Evolutionary conservation across 2,113 vertebrate genomes (phyloP), one percentile per base, ranked within the genome.

Genomic region (Coturnix japonica): DNA sequence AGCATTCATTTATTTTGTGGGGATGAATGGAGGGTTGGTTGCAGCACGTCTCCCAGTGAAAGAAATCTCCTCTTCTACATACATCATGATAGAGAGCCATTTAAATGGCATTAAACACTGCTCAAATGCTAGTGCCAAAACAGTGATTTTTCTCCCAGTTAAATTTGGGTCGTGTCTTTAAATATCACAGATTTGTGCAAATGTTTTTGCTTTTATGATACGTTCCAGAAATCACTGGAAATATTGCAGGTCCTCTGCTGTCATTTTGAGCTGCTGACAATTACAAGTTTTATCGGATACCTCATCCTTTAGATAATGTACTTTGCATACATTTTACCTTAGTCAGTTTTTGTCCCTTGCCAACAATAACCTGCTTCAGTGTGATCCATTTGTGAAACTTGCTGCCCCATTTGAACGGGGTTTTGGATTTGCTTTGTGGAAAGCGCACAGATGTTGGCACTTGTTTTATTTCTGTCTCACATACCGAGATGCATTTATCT

Each of bases 1-100:
- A 96, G 65, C 96, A 95, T 97, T 96, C 92, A 94, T 97, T 97
- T 97, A 93, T 96, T 97, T 94, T 80, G 67, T 88, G 86, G 80
- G 85, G 94, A 92, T 89, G 95, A 96, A 97, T 94, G 77, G 86
- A 95, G 88, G 92, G 87, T 56, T 91, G 87, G 89, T 67, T 94
- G 67, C 83, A 91, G 89, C 87, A 5, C 53, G 59, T 95, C 94
- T 95, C 79, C 91, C 67, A 85, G 72, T 47, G 94, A 67, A 84
- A 80, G 74, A 76, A 92, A 83, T 64, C 18, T 91, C 82, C 91
- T 90, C 84, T 95, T 93, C 87, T 78, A 73, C 67, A 75, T 94
- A 60, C 7, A 37, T 94, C 89, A 63, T 82, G 86, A 74, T 61
- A 87, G 69, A 53, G 51, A 53, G 14, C 51, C 26, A 16, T 30